Conservation (phyloP, 2,888 invertebrate species). For the Caenorhabditis afra region DNA sequence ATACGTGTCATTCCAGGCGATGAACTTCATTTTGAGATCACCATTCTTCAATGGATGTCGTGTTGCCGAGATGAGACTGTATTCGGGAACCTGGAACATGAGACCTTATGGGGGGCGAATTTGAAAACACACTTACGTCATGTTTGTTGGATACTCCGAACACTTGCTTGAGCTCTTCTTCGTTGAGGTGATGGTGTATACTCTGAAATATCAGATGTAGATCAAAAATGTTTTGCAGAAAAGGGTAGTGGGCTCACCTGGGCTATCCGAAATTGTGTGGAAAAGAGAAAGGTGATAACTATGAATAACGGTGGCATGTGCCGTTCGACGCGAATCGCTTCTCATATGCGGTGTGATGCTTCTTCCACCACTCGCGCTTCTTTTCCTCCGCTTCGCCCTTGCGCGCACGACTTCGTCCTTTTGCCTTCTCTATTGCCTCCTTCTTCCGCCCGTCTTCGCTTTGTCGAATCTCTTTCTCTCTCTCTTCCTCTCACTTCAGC, state of each 20-base stretch:
- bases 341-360: conserved; percentile 61
- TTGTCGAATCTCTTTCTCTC: no score
- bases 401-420: conserved; percentile 41
- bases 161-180: conserved; percentile 74
- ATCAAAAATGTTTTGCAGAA: not conserved
- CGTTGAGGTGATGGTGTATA: conserved; percentile 73
- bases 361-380: no score
- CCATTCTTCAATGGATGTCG: conserved; percentile 51
- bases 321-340: conserved; percentile 60
- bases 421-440: conserved; percentile 18
- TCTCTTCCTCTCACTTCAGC: conserved; percentile 18
- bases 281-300: conserved; percentile 54
- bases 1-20: conserved; percentile 77
- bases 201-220: conserved; percentile 65
- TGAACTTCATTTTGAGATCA: conserved; percentile 63
- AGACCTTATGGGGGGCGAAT: not conserved
- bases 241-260: conserved; percentile 38
- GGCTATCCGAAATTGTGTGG: conserved; percentile 49
- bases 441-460: conserved; percentile 14
- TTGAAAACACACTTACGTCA: conserved; percentile 51
- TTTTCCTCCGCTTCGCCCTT: conserved; percentile 28
- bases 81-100: conserved; percentile 61
- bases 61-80: conserved; percentile 55
- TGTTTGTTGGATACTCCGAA: conserved; percentile 76
- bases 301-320: conserved; percentile 62